These are phyloP conservation scores for Pterostichus madidus DNA, from an alignment of 2,888 invertebrate species.

Conservation along the genomic window DNA sequence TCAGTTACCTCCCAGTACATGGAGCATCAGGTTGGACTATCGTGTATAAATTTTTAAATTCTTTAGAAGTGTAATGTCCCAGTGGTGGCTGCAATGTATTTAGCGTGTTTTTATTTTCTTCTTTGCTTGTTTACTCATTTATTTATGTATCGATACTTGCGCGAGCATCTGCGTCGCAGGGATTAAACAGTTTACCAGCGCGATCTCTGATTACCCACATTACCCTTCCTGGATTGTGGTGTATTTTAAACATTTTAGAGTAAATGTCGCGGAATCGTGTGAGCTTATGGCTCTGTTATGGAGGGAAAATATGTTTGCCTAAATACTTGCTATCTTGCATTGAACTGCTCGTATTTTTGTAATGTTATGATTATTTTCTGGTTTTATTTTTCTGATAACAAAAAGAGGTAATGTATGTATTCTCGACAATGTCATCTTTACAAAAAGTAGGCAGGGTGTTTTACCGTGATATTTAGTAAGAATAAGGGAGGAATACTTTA, in stretches of 20 bases:
- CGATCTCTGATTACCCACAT: slow-evolving; percentile 16
- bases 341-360: slow-evolving; percentile 28
- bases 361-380: slow-evolving; percentile 38
- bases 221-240: not conserved
- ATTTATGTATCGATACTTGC: slow-evolving; percentile 3
- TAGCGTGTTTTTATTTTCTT: slow-evolving; percentile 3
- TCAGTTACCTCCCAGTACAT: not conserved
- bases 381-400: slow-evolving; percentile 13
- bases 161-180: not conserved
- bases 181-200: slow-evolving; percentile 26
- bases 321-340: slow-evolving; percentile 11
- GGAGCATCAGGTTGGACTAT: not conserved
- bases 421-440: too few relatives aligned
- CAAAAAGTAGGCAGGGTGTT: too few relatives aligned
- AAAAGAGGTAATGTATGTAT: not conserved
- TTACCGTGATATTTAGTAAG: not conserved
- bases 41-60: not conserved
- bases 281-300: not conserved
- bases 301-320: not conserved
- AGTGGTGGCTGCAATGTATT: not conserved
- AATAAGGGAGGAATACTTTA: too few relatives aligned
- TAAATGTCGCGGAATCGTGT: slow-evolving; percentile 8
- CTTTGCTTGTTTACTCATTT: not conserved
- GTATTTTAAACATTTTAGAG: slow-evolving; percentile 48
- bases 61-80: not conserved